phyloP scores from a whole-genome alignment of 2,113 vertebrate genomes.

The Hypomesus transpacificus region DNA sequence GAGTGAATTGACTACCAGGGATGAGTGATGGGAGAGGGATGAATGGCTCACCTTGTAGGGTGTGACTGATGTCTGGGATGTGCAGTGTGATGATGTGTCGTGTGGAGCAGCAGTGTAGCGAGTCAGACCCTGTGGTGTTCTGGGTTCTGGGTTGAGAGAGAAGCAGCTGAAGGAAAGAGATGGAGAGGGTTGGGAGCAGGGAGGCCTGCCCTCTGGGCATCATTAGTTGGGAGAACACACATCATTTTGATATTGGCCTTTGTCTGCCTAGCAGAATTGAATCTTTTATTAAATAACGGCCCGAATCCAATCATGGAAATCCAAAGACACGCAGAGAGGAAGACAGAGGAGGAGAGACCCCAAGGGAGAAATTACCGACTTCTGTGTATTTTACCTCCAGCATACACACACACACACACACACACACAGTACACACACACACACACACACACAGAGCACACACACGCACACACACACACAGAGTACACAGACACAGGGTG shows the following conservation, averaged over 20 bases:
- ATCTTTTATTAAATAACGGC: slow-evolving; percentile 33
- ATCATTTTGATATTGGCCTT: slow-evolving; percentile 37
- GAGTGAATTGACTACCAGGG: no score
- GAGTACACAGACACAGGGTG: background rate
- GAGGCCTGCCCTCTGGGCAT: slow-evolving; percentile 4
- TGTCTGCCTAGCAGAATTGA: slow-evolving; percentile 21
- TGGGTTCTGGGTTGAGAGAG: background rate
- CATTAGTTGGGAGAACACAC: slow-evolving; percentile 37
- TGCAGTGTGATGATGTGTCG: no score
- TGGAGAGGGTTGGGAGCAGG: slow-evolving; percentile 38
- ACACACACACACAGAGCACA: no score
- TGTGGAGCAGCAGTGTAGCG: slow-evolving; percentile 14
- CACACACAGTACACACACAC: background rate
- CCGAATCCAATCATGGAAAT: slow-evolving; percentile 15
- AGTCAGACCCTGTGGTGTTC: slow-evolving; percentile 26
- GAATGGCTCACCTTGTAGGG: no score
- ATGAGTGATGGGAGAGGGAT: no score
- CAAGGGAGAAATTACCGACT: background rate
- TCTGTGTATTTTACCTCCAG: background rate
- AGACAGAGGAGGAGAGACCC: background rate
- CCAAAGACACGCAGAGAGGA: slow-evolving; percentile 9
- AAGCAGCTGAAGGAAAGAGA: slow-evolving; percentile 37
- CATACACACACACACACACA: background rate
- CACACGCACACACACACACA: background rate
- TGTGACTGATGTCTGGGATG: no score